Base-by-base conservation (phyloP, 2,888 invertebrate genomes). In the Drosophila vallismaia region DNA sequence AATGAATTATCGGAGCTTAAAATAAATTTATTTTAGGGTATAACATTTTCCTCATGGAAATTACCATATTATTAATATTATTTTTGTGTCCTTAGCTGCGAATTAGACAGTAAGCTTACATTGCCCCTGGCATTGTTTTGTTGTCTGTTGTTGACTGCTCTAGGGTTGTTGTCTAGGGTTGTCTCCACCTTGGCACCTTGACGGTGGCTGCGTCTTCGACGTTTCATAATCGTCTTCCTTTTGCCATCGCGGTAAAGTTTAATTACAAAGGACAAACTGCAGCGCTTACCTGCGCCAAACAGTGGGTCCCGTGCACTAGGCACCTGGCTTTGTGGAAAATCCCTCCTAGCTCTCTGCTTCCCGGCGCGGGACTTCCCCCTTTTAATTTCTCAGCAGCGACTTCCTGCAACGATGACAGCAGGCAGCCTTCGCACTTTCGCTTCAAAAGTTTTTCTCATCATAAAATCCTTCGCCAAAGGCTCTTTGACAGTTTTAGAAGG, bases 401-500 rank as follows among this genome's bases (percentile, higher is more conserved):
- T 78, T 75, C 73, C 81, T 78, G 78, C 66, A 46, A 49, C 53
- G 10, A 29, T 46, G 74, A 59, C 48, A 56, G 50, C 71, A 24
- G 50, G 44, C 62, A 62, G 52, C 60, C 55, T 62, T 74, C 69
- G 74, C 81, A 77, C 78, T 80, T 80, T 78, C 78, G 79, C 86
- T 71, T 79, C 73, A 75, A 71, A 75, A 85, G 74, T 74, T 81
- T 88, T 78, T 75, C 82, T 88, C 81, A 85, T 82, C 88, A 85
- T 68, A 85, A 79, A 82, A 79, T 69, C 77, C 58, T 60, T 8
- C 60, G 64, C 66, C 70, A 45, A 56, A 77, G 51, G 50, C 50
- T 62, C 53, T 82, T 87, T 82, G 82, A 82, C 86, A 82, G 82
- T 79, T 81, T 85, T 79, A 83, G 77, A 70, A 71, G 78, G 70